A percentile compares a stretch with the other conserved stretches of the same genome.
These are phyloP conservation scores for Myxocyprinus asiaticus DNA, from an alignment of 2,113 vertebrate genomes.

Conservation along the genomic window DNA sequence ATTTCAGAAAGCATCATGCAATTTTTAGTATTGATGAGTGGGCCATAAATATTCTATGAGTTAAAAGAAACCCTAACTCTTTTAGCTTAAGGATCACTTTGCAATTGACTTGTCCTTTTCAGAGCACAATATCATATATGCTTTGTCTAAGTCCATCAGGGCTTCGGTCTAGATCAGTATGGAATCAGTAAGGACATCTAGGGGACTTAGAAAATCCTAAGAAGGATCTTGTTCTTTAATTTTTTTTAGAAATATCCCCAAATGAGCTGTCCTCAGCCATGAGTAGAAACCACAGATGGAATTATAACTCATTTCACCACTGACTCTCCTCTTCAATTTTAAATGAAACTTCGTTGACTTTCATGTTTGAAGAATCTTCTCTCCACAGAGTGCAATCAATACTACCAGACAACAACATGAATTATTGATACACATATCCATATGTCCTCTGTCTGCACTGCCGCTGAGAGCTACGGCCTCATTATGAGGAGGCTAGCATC, in stretches of 20 bases:
- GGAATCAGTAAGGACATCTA: too few relatives aligned
- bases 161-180: background rate
- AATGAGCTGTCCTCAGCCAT: background rate
- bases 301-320: constrained; percentile 35
- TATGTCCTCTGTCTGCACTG: constrained; percentile 7
- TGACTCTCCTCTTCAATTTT: constrained; percentile 41
- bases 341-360: constrained; percentile 48
- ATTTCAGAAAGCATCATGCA: background rate
- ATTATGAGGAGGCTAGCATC: constrained; percentile 20
- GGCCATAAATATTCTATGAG: constrained; percentile 24
- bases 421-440: constrained; percentile 48
- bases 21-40: constrained; percentile 33
- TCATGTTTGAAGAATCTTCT: constrained; percentile 42
- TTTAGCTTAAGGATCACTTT: background rate
- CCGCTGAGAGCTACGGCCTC: constrained; percentile 24
- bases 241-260: constrained; percentile 8
- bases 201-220: background rate
- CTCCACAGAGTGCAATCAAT: constrained; percentile 44
- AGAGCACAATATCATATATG: background rate
- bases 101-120: background rate
- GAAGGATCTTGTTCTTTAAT: constrained; percentile 5
- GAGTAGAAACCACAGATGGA: constrained; percentile 23
- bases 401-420: constrained; percentile 48
- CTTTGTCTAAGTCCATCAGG: background rate
- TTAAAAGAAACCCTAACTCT: constrained; percentile 15